Conservation (phyloP, 2,113 vertebrate genomes). For the Arizona elegans region DNA sequence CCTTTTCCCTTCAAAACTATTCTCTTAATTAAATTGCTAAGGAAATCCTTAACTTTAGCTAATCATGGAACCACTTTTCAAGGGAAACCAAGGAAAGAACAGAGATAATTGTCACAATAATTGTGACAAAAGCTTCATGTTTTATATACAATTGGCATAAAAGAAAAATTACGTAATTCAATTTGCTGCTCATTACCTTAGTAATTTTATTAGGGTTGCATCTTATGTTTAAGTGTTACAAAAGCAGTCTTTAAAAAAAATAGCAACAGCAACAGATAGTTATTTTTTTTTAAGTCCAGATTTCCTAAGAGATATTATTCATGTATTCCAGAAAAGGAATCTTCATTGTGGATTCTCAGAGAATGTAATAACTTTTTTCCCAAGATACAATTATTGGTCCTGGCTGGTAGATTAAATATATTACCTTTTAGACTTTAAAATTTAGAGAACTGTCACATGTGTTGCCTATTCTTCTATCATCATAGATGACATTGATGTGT, state of each 20-base stretch:
- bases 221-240: neutral
- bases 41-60: neutral
- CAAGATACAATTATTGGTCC: slow-evolving; percentile 17
- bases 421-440: slow-evolving; percentile 29
- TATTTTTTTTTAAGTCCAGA: slow-evolving; percentile 45
- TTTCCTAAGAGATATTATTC: slow-evolving; percentile 50
- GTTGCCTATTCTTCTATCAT: slow-evolving; percentile 38
- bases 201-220: neutral
- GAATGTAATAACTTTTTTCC: slow-evolving; percentile 23
- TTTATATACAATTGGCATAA: slow-evolving; percentile 44
- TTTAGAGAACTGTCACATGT: slow-evolving; percentile 4
- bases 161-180: slow-evolving; percentile 37
- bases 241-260: slow-evolving; percentile 15
- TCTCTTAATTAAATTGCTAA: neutral
- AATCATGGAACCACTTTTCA: neutral
- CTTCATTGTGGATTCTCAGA: slow-evolving; percentile 56
- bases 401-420: slow-evolving; percentile 24
- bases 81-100: neutral
- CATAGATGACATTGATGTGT: slow-evolving; percentile 5
- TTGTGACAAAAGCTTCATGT: neutral
- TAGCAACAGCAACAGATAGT: slow-evolving; percentile 17
- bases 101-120: neutral
- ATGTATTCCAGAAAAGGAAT: slow-evolving; percentile 45
- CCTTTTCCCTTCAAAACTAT: neutral
- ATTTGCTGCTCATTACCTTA: slow-evolving; percentile 25